phyloP scores from a whole-genome alignment of 2,797 vertebrate genomes.

The Microctenopoma lineatum region DNA sequence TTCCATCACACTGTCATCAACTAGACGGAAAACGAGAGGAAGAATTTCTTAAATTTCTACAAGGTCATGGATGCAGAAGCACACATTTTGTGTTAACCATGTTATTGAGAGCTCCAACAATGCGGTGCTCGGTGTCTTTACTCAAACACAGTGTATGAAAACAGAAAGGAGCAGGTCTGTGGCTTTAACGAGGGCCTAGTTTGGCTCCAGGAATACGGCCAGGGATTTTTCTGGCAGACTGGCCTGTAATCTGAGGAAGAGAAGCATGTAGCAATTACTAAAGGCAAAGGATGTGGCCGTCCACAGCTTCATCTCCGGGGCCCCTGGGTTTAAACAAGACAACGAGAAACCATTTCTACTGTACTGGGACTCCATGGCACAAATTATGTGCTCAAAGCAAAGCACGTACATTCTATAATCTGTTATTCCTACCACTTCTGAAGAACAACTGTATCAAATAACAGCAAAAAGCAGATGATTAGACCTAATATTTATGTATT shows the following conservation, averaged over 20 bases:
- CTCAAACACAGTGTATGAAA: conserved; percentile 78
- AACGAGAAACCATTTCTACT: conserved; percentile 44
- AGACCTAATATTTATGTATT: not conserved
- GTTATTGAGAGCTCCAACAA: conserved; percentile 73
- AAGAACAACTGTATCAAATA: not conserved
- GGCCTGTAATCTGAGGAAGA: conserved; percentile 81
- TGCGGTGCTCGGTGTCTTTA: conserved; percentile 70
- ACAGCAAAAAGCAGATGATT: conserved; percentile 24
- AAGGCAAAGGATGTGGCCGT: conserved; percentile 79
- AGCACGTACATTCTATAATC: conserved; percentile 18
- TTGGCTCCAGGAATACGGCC: conserved; percentile 84
- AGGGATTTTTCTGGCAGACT: conserved; percentile 77
- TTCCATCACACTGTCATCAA: conserved; percentile 68
- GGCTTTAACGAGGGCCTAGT: conserved; percentile 80
- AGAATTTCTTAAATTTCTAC: conserved; percentile 66
- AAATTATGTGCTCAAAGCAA: not conserved
- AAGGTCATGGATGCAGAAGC: conserved; percentile 70
- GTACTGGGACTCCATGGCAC: conserved; percentile 35
- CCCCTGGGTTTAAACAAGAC: conserved; percentile 60
- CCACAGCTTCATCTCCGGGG: conserved; percentile 68
- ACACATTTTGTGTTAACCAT: conserved; percentile 64
- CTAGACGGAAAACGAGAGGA: conserved; percentile 58
- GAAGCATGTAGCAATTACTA: conserved; percentile 85
- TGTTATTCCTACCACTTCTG: conserved; percentile 4
- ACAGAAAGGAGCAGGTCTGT: conserved; percentile 79